phyloP scores from a whole-genome alignment of 2,797 vertebrate genomes.

The Mareca strepera region DNA sequence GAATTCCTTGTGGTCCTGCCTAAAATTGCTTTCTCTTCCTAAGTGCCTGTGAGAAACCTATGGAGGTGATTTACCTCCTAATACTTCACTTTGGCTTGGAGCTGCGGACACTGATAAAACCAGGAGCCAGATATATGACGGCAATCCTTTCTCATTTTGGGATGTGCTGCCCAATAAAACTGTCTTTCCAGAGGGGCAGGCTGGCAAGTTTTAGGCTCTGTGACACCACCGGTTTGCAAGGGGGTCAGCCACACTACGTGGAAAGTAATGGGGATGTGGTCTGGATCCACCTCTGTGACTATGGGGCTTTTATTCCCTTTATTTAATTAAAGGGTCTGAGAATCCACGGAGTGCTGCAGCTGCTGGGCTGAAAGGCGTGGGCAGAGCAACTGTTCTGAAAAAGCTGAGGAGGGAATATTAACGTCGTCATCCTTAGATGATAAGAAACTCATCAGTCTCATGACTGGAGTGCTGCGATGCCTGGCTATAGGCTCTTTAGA shows the following conservation, averaged over 20 bases:
- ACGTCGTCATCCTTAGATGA: not conserved
- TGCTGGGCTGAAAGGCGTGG: not conserved
- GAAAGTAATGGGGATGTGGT: not conserved
- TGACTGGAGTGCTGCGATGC: no score
- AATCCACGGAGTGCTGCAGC: not conserved
- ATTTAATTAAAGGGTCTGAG: not conserved
- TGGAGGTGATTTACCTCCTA: not conserved
- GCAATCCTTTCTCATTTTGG: not conserved
- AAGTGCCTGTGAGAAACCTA: not conserved
- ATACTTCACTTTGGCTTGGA: not conserved
- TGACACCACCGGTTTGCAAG: not conserved
- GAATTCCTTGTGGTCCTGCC: not conserved
- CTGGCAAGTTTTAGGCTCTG: not conserved
- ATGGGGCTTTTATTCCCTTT: not conserved
- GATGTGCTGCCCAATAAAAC: not conserved
- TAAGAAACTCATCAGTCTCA: not conserved
- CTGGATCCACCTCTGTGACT: not conserved
- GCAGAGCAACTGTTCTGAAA: not conserved
- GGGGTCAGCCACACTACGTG: not conserved
- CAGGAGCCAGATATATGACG: not conserved
- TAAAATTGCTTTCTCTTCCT: not conserved
- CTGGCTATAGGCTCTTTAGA: no score
- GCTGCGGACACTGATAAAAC: not conserved
- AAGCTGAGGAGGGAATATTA: not conserved
- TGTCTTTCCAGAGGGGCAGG: not conserved